Base-by-base conservation (phyloP, 2,113 vertebrate genomes). In the Melanotaenia duboulayi region DNA sequence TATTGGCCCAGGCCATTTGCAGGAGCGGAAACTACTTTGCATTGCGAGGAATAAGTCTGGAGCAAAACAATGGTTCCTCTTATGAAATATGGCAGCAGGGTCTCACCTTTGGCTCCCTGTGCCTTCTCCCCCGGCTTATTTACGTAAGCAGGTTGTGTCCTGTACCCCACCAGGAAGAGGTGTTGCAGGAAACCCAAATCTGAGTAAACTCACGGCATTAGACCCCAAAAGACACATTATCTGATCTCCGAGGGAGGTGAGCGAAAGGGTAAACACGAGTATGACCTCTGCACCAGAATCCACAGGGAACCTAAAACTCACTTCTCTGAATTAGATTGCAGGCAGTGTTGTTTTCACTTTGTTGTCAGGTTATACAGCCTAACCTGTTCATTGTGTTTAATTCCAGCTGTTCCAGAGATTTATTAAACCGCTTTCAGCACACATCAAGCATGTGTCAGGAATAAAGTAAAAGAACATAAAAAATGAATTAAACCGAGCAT, bases 161-260 rank as follows among this genome's bases (percentile, higher is more conserved):
- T 81, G 74, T 74, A 85, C 85, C 90, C 82, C 84, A 85, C 78
- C 87, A 92, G 92, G 92, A 93, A 93, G 87, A 90, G 91, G 90
- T 84, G 90, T 89, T 87, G 22, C 90, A 92, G 91, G 91, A 93
- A 92, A 80, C 69, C 74, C 60, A 87, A 84, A 82, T 74, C 46
- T 87, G 71, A 74, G 77, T 82, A 76, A 86, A 89, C 83, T 71
- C 32, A 63, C 82, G 61, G 17, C 64, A 72, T 79, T 80, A 81
- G 78, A 87, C 79, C 87, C 83, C 75, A 76, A 88, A 89, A 86
- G 70, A 52, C 25, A 23, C 24, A 60, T 75, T 84, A 86, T 80
- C 77, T 73, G 55, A 71, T 87, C 62, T 64, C 50, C 28, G 5
- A 58, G 20, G 48, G 65, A 88, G 78, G 83, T 82, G 83, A 86